Evolutionary conservation across 2,113 vertebrate species (phyloP).

Genomic region (Oreochromis aureus): DNA sequence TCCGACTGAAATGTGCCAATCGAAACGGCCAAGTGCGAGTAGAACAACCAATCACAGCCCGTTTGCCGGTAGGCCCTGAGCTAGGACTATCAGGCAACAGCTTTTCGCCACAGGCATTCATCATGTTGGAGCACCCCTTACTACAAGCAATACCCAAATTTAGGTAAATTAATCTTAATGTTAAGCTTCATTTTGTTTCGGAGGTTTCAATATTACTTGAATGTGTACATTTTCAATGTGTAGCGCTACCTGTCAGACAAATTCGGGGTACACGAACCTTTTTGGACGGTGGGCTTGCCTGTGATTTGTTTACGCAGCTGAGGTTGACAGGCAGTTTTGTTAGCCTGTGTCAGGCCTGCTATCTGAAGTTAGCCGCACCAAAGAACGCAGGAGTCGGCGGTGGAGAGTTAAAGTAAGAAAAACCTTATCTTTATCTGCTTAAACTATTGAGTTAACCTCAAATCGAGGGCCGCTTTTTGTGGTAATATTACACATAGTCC

Average conservation of each 20-base stretch:
- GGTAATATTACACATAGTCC: rapidly evolving
- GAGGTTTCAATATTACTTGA: background rate
- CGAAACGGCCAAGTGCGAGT: rapidly evolving
- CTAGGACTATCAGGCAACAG: background rate
- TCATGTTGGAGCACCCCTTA: rapidly evolving
- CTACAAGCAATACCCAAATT: rapidly evolving
- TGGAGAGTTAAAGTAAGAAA: slow-evolving; percentile 18
- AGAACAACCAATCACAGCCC: slow-evolving; percentile 1
- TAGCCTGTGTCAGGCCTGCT: background rate
- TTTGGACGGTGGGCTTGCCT: rapidly evolving
- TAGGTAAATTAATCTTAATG: rapidly evolving
- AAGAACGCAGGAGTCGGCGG: background rate
- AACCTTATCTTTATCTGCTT: background rate
- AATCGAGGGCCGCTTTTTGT: rapidly evolving
- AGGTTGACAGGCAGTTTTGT: background rate
- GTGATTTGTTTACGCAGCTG: slow-evolving; percentile 20
- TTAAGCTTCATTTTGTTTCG: background rate
- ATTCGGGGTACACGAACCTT: rapidly evolving
- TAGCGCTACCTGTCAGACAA: background rate
- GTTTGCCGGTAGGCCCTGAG: rapidly evolving
- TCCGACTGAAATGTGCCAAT: slow-evolving; percentile 22
- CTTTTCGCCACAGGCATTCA: rapidly evolving
- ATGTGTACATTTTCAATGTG: rapidly evolving
- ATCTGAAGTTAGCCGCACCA: background rate
- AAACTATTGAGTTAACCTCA: background rate